phyloP scores from a whole-genome alignment of 2,888 invertebrate species.

The Andrena bucephala region DNA sequence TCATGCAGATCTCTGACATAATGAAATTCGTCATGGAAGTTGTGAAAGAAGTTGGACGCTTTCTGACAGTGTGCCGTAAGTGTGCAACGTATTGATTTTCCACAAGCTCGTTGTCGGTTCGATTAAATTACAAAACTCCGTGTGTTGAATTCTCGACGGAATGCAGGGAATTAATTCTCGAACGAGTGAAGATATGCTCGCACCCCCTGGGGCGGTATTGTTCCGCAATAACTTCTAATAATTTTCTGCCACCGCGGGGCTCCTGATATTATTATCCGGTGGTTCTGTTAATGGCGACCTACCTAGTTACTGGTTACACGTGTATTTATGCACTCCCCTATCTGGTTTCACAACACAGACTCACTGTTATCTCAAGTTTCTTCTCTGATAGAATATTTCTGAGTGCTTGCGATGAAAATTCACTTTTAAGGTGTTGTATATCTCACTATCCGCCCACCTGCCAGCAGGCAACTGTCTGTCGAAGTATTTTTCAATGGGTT shows the following conservation, averaged over 20 bases:
- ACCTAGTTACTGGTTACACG: neutral
- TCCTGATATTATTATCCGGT: slow-evolving; percentile 58
- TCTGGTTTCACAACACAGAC: neutral
- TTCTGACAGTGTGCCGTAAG: slow-evolving; percentile 5
- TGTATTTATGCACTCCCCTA: neutral
- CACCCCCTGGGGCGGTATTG: slow-evolving; percentile 52
- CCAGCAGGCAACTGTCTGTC: no score
- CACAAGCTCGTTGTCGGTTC: slow-evolving; percentile 18
- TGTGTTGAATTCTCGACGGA: slow-evolving; percentile 53
- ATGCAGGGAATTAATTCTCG: slow-evolving; percentile 70
- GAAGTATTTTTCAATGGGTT: no score
- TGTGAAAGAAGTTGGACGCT: slow-evolving; percentile 6
- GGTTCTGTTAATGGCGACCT: slow-evolving; percentile 47
- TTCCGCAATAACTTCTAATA: slow-evolving; percentile 72
- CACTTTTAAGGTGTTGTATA: neutral
- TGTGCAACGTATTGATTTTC: slow-evolving; percentile 44
- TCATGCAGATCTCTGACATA: neutral
- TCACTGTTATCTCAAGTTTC: neutral
- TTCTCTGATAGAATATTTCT: slow-evolving; percentile 7
- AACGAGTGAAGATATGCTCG: slow-evolving; percentile 52
- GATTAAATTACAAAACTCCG: slow-evolving; percentile 71
- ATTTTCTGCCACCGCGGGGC: slow-evolving; percentile 63
- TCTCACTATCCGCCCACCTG: no score
- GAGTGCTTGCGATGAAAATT: neutral
- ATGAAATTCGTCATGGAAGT: neutral